These are phyloP conservation scores for Cygnus buccinator DNA, from an alignment of 2,113 vertebrate genomes.

Conservation along the genomic window DNA sequence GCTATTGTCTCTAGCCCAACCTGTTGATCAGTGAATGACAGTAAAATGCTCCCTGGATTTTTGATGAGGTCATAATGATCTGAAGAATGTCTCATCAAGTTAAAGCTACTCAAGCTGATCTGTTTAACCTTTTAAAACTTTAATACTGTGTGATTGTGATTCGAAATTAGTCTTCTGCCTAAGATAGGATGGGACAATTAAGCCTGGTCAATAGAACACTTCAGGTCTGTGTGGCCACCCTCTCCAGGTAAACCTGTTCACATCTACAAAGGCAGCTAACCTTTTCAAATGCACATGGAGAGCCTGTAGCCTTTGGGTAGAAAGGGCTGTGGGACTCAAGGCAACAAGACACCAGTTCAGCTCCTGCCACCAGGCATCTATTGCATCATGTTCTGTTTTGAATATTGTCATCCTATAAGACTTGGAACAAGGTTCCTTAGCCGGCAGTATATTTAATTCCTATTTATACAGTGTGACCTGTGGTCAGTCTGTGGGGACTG, in stretches of 20 bases:
- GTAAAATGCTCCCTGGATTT: constrained; percentile 21
- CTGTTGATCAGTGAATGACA: constrained; percentile 50
- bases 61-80: constrained; percentile 52
- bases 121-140: constrained; percentile 40
- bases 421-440: neutral
- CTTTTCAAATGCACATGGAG: rapidly evolving
- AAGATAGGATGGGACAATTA: neutral
- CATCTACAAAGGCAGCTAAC: neutral
- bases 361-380: neutral
- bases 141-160: neutral
- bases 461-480: neutral
- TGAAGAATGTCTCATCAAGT: constrained; percentile 50
- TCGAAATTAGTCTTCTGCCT: neutral
- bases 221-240: neutral
- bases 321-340: too few relatives aligned
- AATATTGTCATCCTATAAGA: neutral
- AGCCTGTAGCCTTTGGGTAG: neutral
- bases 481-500: neutral
- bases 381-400: rapidly evolving
- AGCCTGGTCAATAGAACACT: neutral
- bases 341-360: rapidly evolving
- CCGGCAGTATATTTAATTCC: neutral
- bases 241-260: neutral
- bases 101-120: constrained; percentile 33
- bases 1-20: constrained; percentile 23